Evolutionary conservation across 2,113 vertebrate species (phyloP).

Genomic region (Ramphastos sulfuratus): DNA sequence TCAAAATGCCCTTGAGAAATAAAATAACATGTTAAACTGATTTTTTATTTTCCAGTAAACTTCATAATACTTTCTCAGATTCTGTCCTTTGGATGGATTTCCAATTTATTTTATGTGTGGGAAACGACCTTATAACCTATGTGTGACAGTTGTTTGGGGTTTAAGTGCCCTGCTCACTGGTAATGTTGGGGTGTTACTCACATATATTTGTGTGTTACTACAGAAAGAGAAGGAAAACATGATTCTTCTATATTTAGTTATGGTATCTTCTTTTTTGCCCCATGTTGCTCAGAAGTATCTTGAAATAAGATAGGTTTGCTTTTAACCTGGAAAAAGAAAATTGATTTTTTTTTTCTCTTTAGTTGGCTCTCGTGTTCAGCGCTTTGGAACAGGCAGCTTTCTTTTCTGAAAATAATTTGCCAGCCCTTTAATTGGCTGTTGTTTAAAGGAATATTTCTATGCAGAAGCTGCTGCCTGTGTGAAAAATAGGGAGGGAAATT

Average conservation of each 20-base stretch:
- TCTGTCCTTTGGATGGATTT: conserved; percentile 69
- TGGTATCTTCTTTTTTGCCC: conserved; percentile 38
- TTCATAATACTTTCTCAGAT: conserved; percentile 67
- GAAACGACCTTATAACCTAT: conserved; percentile 79
- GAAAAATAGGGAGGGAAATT: conserved; percentile 8
- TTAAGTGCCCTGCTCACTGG: conserved; percentile 73
- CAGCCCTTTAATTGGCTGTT: conserved; percentile 5
- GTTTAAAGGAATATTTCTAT: conserved; percentile 21
- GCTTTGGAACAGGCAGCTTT: not conserved
- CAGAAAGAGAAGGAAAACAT: conserved; percentile 69
- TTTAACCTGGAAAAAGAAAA: conserved; percentile 4
- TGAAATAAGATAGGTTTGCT: not conserved
- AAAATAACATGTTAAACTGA: conserved; percentile 67
- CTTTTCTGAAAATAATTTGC: conserved; percentile 15
- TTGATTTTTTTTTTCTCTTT: not conserved
- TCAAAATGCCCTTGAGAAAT: conserved; percentile 75
- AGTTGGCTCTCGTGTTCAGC: not conserved
- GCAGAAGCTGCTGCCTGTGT: not conserved
- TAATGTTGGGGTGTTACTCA: conserved; percentile 71
- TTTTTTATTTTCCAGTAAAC: conserved; percentile 75
- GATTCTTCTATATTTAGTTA: conserved; percentile 70
- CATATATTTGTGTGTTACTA: conserved; percentile 64
- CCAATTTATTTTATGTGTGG: conserved; percentile 75
- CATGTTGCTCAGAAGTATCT: conserved; percentile 50
- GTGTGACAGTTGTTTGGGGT: conserved; percentile 76